Evolutionary conservation across 2,797 vertebrate genomes (phyloP), one percentile per base, ranked within the genome.

Genomic region (Tadarida brasiliensis): DNA sequence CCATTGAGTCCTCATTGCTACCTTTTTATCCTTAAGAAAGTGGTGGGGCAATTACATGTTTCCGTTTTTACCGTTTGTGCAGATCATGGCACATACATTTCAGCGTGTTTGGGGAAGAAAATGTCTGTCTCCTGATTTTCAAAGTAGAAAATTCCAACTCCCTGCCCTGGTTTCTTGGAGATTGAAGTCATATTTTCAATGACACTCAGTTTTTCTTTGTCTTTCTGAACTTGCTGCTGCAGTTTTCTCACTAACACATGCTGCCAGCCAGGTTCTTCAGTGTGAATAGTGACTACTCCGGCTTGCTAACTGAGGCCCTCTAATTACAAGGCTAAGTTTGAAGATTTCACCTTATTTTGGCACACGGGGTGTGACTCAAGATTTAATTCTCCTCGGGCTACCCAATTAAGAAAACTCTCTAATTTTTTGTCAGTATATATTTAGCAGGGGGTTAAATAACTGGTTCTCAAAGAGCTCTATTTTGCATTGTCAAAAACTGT

Each of bases 361-460:
- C 97, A 97, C 80, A 73, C 94, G 93, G 47, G 89, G 16, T 67
- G 80, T 98, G 97, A 98, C 78, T 97, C 91, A 97, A 96, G 96
- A 90, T 97, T 98, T 96, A 93, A 96, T 97, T 98, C 93, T 97
- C 96, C 82, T 92, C 91, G 74, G 80, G 35, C 73, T 94, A 97
- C 89, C 98, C 97, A 97, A 98, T 98, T 98, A 97, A 97, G 97
- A 97, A 98, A 97, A 88, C 30, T 44, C 77, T 95, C 93, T 97
- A 97, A 89, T 97, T 98, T 44, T 97, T 97, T 97, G 61, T 98
- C 97, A 96, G 94, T 94, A 96, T 98, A 57, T 76, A 81, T 97
- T 97, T 96, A 97, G 94, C 76, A 95, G 73, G 80, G 90, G 65
- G 93, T 98, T 97, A 98, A 98, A 97, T 95, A 97, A 93, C 95